phyloP scores from a whole-genome alignment of 2,888 invertebrate species.

The Xanthia icteritia region DNA sequence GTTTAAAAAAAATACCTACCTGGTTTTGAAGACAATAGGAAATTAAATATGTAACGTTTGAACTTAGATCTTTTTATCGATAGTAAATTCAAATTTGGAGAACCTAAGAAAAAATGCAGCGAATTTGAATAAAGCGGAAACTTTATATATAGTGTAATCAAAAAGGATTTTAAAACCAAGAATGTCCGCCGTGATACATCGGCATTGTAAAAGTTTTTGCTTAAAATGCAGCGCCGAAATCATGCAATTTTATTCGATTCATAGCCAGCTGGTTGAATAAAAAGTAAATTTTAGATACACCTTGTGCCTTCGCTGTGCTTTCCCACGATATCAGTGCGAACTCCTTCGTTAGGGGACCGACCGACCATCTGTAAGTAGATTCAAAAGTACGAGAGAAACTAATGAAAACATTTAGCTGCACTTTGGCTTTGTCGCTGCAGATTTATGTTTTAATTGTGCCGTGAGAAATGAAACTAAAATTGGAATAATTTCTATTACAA shows the following conservation, averaged over 20 bases:
- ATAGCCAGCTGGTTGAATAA: slow-evolving; percentile 66
- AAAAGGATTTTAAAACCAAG: slow-evolving; percentile 23
- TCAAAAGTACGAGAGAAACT: slow-evolving; percentile 68
- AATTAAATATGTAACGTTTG: slow-evolving; percentile 61
- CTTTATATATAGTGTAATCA: neutral
- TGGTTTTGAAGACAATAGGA: slow-evolving; percentile 67
- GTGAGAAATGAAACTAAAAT: slow-evolving; percentile 59
- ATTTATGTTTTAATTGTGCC: slow-evolving; percentile 65
- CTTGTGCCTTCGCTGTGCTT: slow-evolving; percentile 73
- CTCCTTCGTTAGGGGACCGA: slow-evolving; percentile 60
- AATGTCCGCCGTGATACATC: slow-evolving; percentile 43
- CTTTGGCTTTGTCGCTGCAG: slow-evolving; percentile 67
- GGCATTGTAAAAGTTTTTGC: slow-evolving; percentile 72
- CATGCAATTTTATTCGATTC: slow-evolving; percentile 63
- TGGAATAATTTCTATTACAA: slow-evolving; percentile 50
- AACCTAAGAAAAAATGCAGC: slow-evolving; percentile 11
- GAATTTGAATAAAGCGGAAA: slow-evolving; percentile 34
- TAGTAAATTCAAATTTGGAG: slow-evolving; percentile 36
- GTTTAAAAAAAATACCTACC: slow-evolving; percentile 30
- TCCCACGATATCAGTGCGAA: slow-evolving; percentile 76
- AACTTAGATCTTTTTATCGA: slow-evolving; percentile 56
- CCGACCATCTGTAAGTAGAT: slow-evolving; percentile 61
- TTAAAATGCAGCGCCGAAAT: slow-evolving; percentile 75
- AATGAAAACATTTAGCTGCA: slow-evolving; percentile 72
- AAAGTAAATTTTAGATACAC: slow-evolving; percentile 82